phyloP scores from a whole-genome alignment of 2,888 invertebrate genomes.

The Busseola fusca region DNA sequence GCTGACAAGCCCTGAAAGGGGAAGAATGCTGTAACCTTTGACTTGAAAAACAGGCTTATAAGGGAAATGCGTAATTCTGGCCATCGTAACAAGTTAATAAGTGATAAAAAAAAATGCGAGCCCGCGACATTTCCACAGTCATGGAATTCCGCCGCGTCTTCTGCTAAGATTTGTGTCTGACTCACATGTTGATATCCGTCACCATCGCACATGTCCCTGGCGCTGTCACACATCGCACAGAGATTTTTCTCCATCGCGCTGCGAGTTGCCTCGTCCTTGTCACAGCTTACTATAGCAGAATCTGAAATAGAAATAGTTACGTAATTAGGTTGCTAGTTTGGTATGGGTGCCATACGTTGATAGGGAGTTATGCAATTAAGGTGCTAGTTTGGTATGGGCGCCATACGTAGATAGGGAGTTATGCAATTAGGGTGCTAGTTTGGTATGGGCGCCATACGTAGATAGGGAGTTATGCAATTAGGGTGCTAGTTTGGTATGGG shows the following conservation, averaged over 20 bases:
- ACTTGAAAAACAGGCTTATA: background rate
- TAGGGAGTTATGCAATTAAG: too few relatives aligned
- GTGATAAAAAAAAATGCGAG: background rate
- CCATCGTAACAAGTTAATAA: background rate
- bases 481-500: too few relatives aligned
- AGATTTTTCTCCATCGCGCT: slow-evolving; percentile 44
- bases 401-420: too few relatives aligned
- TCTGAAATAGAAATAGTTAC: slow-evolving; percentile 70
- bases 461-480: too few relatives aligned
- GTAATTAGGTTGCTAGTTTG: too few relatives aligned
- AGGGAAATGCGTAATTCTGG: background rate
- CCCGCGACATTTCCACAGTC: background rate
- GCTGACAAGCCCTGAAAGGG: background rate
- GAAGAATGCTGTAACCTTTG: background rate
- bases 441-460: too few relatives aligned
- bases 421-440: too few relatives aligned
- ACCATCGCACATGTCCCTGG: slow-evolving; percentile 57
- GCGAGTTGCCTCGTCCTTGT: slow-evolving; percentile 48
- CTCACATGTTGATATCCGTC: slow-evolving; percentile 57
- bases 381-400: too few relatives aligned
- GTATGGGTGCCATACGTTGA: too few relatives aligned
- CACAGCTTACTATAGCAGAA: slow-evolving; percentile 56
- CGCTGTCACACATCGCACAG: slow-evolving; percentile 36
- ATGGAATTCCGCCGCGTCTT: background rate
- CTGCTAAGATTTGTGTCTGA: background rate